A percentile compares a stretch with the other conserved stretches of the same genome.
Evolutionary conservation across 1,140 invertebrate genomes (phyloP).

Genomic region (Yoshiicerus persimilis): DNA sequence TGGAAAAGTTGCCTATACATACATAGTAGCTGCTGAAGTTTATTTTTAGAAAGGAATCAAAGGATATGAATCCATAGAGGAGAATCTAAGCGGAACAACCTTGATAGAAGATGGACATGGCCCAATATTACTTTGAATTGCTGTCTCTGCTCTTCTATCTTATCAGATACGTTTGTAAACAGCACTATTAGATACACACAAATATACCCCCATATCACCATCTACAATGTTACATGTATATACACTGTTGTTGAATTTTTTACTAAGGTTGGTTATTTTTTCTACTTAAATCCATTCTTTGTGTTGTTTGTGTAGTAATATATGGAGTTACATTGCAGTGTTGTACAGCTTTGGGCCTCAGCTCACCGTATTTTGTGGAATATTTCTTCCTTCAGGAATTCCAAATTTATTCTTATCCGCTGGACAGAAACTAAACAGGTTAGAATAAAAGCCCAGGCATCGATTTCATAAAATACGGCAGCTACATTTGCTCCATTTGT

Average conservation of each 20-base stretch:
- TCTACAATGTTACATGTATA: neutral
- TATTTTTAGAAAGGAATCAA: neutral
- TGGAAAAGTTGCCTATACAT: too few species aligned
- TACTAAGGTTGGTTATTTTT: neutral
- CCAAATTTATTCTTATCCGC: neutral
- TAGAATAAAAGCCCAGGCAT: neutral
- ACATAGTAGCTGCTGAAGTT: neutral
- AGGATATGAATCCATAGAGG: neutral
- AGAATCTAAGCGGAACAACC: neutral
- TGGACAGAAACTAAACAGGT: neutral
- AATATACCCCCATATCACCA: too few species aligned
- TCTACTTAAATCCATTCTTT: too few species aligned
- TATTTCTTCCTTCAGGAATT: neutral
- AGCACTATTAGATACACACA: neutral
- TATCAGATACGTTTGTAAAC: neutral
- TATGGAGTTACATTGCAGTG: neutral
- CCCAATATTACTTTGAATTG: neutral
- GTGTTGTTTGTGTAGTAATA: too few species aligned
- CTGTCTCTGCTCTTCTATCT: neutral
- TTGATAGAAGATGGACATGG: conserved; percentile 4
- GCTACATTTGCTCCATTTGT: neutral
- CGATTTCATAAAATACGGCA: neutral
- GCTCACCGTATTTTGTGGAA: neutral
- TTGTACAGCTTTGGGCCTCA: neutral
- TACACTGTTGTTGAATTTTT: neutral